These are phyloP conservation scores for Ectemnius continuus DNA, from an alignment of 2,888 invertebrate genomes.

Conservation along the genomic window DNA sequence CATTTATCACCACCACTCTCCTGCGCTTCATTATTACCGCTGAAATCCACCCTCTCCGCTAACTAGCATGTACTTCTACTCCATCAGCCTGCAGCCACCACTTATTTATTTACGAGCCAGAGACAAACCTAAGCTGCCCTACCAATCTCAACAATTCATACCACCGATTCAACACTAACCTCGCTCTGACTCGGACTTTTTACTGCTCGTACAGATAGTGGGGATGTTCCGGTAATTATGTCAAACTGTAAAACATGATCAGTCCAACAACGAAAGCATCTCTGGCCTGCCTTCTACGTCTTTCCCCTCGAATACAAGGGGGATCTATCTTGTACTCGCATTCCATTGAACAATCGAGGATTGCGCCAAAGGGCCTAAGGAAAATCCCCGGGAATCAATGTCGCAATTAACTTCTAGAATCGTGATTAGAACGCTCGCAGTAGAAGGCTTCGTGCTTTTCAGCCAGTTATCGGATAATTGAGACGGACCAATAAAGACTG, in stretches of 20 bases:
- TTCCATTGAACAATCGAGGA: neutral
- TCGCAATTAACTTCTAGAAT: neutral
- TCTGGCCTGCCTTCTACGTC: neutral
- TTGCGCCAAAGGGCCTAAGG: neutral
- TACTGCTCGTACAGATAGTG: constrained; percentile 6
- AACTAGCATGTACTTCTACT: too few relatives aligned
- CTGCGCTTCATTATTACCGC: neutral
- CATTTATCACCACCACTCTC: neutral
- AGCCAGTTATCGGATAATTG: too few relatives aligned
- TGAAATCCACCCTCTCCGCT: neutral
- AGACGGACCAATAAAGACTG: neutral
- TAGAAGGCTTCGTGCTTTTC: too few relatives aligned
- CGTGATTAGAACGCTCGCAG: neutral
- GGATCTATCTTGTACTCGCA: neutral
- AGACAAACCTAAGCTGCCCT: too few relatives aligned
- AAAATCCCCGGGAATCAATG: neutral
- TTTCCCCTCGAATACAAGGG: neutral
- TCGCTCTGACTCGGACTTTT: neutral
- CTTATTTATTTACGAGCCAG: too few relatives aligned
- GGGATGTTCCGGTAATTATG: neutral
- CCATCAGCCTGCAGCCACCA: too few relatives aligned
- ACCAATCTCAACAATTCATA: too few relatives aligned
- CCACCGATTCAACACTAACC: too few relatives aligned
- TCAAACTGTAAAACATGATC: neutral
- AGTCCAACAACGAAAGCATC: neutral